Conservation (phyloP, 1,140 invertebrate species). For the Drosophila kepulauana region DNA sequence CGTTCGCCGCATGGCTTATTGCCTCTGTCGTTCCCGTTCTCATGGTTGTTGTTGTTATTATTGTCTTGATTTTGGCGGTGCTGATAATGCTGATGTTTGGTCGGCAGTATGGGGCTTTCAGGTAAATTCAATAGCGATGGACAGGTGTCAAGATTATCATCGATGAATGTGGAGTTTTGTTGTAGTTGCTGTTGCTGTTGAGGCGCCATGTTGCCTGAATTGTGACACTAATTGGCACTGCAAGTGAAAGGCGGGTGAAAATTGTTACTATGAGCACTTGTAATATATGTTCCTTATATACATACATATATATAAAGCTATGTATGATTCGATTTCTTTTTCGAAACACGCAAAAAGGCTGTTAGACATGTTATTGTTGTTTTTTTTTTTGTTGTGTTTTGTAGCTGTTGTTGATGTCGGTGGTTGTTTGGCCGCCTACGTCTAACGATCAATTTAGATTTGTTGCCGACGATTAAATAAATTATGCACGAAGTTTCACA, state of each 20-base stretch:
- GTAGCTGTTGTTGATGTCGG: slow-evolving; percentile 16
- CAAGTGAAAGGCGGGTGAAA: slow-evolving; percentile 38
- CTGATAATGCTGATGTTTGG: slow-evolving; percentile 54
- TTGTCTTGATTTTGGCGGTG: slow-evolving; percentile 61
- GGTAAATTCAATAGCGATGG: slow-evolving; percentile 77
- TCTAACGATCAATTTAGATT: slow-evolving; percentile 84
- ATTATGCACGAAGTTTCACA: slow-evolving; percentile 70
- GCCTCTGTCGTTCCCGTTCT: slow-evolving; percentile 5
- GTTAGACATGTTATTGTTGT: slow-evolving; percentile 53
- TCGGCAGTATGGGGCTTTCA: slow-evolving; percentile 77
- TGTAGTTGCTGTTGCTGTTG: slow-evolving; percentile 57
- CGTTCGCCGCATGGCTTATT: slow-evolving; percentile 56
- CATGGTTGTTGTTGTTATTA: slow-evolving; percentile 39
- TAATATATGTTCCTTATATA: slow-evolving; percentile 4
- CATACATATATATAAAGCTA: not conserved
- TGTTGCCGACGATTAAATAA: slow-evolving; percentile 82
- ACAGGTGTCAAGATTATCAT: slow-evolving; percentile 78
- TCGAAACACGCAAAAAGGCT: slow-evolving; percentile 61
- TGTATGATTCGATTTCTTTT: slow-evolving; percentile 24
- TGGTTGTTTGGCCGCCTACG: slow-evolving; percentile 46
- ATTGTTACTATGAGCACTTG: slow-evolving; percentile 26
- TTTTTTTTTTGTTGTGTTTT: slow-evolving; percentile 2
- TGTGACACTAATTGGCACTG: slow-evolving; percentile 67
- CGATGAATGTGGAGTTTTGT: slow-evolving; percentile 82
- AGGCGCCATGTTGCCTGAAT: slow-evolving; percentile 34